These are phyloP conservation scores for Lithophane socia DNA, from an alignment of 2,888 invertebrate species.

Conservation along the genomic window DNA sequence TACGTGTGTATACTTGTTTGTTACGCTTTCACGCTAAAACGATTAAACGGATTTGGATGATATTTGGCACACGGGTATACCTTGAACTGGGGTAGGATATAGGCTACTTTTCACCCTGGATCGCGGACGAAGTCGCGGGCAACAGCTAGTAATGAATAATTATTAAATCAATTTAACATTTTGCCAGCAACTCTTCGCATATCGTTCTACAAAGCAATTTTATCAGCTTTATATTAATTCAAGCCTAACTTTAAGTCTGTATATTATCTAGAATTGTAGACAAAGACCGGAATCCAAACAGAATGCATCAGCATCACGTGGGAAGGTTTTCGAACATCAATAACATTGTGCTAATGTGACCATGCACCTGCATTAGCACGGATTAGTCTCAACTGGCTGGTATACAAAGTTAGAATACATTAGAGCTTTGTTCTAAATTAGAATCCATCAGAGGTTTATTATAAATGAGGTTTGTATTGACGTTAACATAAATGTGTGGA, in stretches of 20 bases:
- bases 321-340: slow-evolving; percentile 53
- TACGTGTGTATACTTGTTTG: too few species aligned
- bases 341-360: slow-evolving; percentile 43
- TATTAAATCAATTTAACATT: too few species aligned
- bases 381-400: slow-evolving; percentile 16
- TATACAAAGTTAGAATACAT: slow-evolving; percentile 27
- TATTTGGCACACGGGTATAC: too few species aligned
- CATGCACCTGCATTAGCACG: slow-evolving; percentile 9
- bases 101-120: too few species aligned
- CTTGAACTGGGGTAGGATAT: too few species aligned
- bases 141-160: too few species aligned
- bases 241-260: not conserved
- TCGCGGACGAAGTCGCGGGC: too few species aligned
- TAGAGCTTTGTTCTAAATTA: slow-evolving; percentile 13
- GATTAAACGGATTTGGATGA: too few species aligned
- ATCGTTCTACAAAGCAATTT: not conserved
- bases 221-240: slow-evolving; percentile 6
- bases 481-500: not conserved
- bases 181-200: too few species aligned
- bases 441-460: slow-evolving; percentile 22
- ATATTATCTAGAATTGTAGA: slow-evolving; percentile 31
- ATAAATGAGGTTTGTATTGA: slow-evolving; percentile 40
- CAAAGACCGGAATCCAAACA: slow-evolving; percentile 49
- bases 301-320: slow-evolving; percentile 51
- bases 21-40: too few species aligned